Conservation (phyloP, 1,140 invertebrate species). For the Vanessa atalanta region DNA sequence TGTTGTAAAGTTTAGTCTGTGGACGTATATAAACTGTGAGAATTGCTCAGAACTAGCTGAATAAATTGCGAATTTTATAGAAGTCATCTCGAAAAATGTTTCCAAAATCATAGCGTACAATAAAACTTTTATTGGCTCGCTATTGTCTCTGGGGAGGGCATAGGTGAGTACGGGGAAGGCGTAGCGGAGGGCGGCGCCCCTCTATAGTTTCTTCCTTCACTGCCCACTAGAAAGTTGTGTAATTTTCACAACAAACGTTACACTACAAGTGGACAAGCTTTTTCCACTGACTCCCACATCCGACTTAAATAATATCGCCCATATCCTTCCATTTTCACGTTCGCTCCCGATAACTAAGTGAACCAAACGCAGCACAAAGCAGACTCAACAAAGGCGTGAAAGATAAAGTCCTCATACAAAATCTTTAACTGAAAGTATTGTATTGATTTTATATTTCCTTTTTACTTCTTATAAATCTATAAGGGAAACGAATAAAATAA, state of each 20-base stretch:
- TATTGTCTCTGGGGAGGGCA: conserved; percentile 68
- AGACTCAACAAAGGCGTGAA: conserved; percentile 11
- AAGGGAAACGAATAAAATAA: conserved; percentile 1
- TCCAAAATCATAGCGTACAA: conserved; percentile 76
- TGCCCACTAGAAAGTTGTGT: conserved; percentile 64
- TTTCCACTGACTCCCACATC: conserved; percentile 19
- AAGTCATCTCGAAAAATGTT: conserved; percentile 76
- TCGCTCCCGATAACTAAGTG: conserved; percentile 17
- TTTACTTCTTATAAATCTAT: conserved; percentile 17
- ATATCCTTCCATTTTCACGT: conserved; percentile 23
- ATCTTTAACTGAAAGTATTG: conserved; percentile 15
- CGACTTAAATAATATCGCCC: conserved; percentile 24
- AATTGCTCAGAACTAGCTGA: conserved; percentile 62
- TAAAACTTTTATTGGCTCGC: conserved; percentile 79
- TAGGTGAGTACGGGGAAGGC: conserved; percentile 54
- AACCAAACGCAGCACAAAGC: conserved; percentile 10
- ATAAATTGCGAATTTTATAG: conserved; percentile 78
- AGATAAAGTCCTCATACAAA: conserved; percentile 14
- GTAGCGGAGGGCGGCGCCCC: conserved; percentile 37
- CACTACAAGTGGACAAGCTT: conserved; percentile 45
- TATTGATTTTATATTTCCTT: conserved; percentile 28
- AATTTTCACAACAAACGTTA: conserved; percentile 63
- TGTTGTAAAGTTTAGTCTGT: conserved; percentile 51
- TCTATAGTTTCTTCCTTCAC: conserved; percentile 43
- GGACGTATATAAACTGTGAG: conserved; percentile 62